Conservation (phyloP, 2,113 vertebrate species). For the Cyanoliseus patagonus region DNA sequence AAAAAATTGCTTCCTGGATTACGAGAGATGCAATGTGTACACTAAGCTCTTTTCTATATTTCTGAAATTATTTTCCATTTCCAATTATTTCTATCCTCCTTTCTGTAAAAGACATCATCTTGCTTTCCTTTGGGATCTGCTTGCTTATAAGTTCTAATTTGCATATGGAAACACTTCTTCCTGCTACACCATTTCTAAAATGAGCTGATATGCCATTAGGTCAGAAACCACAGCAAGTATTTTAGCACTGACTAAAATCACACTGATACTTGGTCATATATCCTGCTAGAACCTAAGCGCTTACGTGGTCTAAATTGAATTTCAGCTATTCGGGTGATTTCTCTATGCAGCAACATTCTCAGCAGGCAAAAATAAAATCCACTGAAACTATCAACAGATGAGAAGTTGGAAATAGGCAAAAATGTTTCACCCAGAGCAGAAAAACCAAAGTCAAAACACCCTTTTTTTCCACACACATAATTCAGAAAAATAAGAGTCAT, state of each 20-base stretch:
- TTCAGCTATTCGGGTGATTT: slow-evolving; percentile 1
- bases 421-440: background rate
- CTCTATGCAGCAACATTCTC: background rate
- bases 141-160: background rate
- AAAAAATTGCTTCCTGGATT: slow-evolving; percentile 19
- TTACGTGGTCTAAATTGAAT: slow-evolving; percentile 27
- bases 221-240: slow-evolving; percentile 37
- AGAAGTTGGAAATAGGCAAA: background rate
- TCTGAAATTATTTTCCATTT: slow-evolving; percentile 6
- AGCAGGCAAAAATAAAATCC: background rate
- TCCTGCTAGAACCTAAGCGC: background rate
- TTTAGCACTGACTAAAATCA: slow-evolving; percentile 37
- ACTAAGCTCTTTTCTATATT: background rate
- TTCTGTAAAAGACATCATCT: background rate
- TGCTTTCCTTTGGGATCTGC: background rate
- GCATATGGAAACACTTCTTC: background rate
- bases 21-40: background rate
- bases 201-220: background rate
- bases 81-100: slow-evolving; percentile 1
- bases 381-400: background rate
- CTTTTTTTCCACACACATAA: background rate
- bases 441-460: background rate
- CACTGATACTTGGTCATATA: background rate
- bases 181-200: background rate
- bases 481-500: background rate